Conservation (phyloP, 2,797 vertebrate genomes). For the Paramormyrops hopkinsi region DNA sequence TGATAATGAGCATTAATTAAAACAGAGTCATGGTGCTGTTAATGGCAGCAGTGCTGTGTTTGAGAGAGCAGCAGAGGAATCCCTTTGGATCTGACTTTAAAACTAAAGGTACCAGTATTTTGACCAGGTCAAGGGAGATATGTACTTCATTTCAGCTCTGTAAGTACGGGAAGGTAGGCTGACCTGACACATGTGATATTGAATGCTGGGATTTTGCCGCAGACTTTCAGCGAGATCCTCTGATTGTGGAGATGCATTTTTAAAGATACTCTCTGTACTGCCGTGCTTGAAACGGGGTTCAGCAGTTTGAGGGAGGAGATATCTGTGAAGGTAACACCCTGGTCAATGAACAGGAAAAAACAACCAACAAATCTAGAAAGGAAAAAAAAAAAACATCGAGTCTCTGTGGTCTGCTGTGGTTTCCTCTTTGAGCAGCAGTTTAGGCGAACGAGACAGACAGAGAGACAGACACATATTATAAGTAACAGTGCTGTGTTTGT, state of each 20-base stretch:
- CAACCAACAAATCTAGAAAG: background rate
- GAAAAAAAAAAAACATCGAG: background rate
- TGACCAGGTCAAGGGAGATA: background rate
- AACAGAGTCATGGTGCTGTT: background rate
- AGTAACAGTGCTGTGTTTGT: background rate
- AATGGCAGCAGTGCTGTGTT: background rate
- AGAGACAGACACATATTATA: background rate
- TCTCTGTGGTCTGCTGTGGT: background rate
- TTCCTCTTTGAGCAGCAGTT: background rate
- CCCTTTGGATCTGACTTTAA: background rate
- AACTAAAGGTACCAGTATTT: background rate
- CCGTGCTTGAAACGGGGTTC: slow-evolving; percentile 38
- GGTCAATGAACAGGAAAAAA: slow-evolving; percentile 8
- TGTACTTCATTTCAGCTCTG: background rate
- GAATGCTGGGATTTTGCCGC: slow-evolving; percentile 51
- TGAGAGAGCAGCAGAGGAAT: background rate
- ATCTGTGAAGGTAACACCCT: slow-evolving; percentile 42
- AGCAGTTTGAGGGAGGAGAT: slow-evolving; percentile 54
- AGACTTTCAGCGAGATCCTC: slow-evolving; percentile 51
- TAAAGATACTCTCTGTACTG: slow-evolving; percentile 41
- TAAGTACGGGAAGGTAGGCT: slow-evolving; percentile 4
- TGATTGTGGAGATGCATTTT: slow-evolving; percentile 44
- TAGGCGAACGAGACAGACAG: background rate
- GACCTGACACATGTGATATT: slow-evolving; percentile 57
- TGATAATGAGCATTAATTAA: background rate